Base-by-base conservation (phyloP, 2,888 invertebrate genomes). In the Hecatera dysodea region DNA sequence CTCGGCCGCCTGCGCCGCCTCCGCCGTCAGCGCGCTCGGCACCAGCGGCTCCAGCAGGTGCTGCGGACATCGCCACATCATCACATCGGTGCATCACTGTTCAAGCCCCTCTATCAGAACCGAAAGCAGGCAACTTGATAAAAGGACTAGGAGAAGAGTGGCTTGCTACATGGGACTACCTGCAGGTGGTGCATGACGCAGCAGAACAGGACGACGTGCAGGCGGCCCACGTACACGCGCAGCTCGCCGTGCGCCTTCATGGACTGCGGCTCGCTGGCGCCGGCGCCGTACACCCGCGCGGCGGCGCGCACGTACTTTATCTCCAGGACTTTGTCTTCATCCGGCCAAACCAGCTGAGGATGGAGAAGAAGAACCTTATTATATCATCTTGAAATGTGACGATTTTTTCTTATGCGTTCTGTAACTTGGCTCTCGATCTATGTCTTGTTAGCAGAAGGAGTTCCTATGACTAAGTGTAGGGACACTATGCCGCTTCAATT, bases 251-350 rank as follows among this genome's bases (percentile, higher is more conserved):
- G 97, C 0, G 97, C 96, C 86, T 96, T 96, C 59, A 97, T 96
- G 94, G 73, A 95, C 92, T 89, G 93, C 36, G 90, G 89, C 6
- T 42, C 57, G 44, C 67, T n/a, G 1, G 60, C 67, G 55, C 83
- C 79, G n/a, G 93, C 90, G 93, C 95, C 91, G 96, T 95, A 92
- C 93, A 92, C 85, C 87, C 96, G 95, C 12, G 97, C 96, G 46
- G 97, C 97, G 24, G 97, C 97, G 12, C 97, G 96, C 0, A 98
- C 97, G 88, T 97, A 98, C 91, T 98, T 98, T 60, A 98, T 91
- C 86, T 98, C 98, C 77, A 98, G 96, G 0, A 98, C 97, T 88
- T 97, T 98, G 88, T 98, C 98, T 86, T 98, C 98, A 80, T 98
- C 98, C 0, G 98, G 97, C 90, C 97, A 97, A 33, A 98, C 91